Percentiles rank a stretch among this genome's conserved stretches.
Conservation (phyloP, 2,113 vertebrate species). For the Plestiodon gilberti region DNA sequence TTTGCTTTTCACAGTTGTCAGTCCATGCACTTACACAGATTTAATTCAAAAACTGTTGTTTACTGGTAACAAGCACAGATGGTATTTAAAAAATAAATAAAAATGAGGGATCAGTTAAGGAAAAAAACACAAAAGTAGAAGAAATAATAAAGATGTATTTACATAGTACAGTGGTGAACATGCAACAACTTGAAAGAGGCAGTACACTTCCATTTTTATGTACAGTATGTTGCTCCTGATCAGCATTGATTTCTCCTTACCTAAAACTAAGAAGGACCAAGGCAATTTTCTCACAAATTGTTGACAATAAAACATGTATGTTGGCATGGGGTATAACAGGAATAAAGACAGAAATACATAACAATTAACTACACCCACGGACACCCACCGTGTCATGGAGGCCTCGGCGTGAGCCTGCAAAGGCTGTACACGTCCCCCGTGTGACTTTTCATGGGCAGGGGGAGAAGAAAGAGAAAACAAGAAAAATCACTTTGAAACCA, state of each 20-base stretch:
- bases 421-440: too few relatives aligned
- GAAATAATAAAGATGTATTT: background rate
- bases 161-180: background rate
- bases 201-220: background rate
- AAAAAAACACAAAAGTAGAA: background rate
- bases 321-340: background rate
- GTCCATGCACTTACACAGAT: background rate
- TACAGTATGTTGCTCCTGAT: background rate
- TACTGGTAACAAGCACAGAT: constrained; percentile 1
- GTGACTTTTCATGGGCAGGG: too few relatives aligned
- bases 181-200: background rate
- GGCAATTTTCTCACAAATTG: background rate
- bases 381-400: too few relatives aligned
- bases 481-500: too few relatives aligned
- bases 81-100: constrained; percentile 5
- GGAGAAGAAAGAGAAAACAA: too few relatives aligned
- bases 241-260: background rate
- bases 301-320: background rate
- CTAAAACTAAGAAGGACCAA: background rate
- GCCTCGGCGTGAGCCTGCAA: too few relatives aligned
- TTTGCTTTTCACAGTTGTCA: background rate
- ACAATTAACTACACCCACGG: background rate
- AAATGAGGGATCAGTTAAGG: constrained; percentile 1
- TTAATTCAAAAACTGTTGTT: background rate
- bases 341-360: background rate